Evolutionary conservation across 2,113 vertebrate genomes (phyloP).

Genomic region (Bubo blakistoni): DNA sequence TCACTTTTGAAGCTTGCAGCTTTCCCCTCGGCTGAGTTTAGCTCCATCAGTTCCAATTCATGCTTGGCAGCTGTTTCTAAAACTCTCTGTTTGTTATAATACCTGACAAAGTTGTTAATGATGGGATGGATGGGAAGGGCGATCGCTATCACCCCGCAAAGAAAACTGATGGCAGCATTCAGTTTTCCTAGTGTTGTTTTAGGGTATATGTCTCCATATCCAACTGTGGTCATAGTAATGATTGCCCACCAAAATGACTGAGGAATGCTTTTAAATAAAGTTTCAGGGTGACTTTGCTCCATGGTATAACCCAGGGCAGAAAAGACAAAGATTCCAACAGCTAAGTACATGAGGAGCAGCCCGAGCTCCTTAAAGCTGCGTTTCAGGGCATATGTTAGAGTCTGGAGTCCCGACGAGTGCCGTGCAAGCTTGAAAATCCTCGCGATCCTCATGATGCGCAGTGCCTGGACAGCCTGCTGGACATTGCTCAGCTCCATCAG

Average conservation of each 20-base stretch:
- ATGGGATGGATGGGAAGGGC: conserved; percentile 96
- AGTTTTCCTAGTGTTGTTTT: conserved; percentile 96
- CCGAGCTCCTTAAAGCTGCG: conserved; percentile 94
- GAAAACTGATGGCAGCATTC: conserved; percentile 95
- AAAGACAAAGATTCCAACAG: conserved; percentile 96
- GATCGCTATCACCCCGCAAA: conserved; percentile 95
- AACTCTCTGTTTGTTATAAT: conserved; percentile 95
- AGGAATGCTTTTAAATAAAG: conserved; percentile 96
- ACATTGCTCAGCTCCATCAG: conserved; percentile 93
- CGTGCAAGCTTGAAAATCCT: conserved; percentile 95
- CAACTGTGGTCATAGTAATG: conserved; percentile 98
- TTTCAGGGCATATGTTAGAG: conserved; percentile 92
- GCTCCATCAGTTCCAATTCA: conserved; percentile 92
- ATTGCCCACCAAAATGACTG: conserved; percentile 99
- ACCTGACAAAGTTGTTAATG: conserved; percentile 96
- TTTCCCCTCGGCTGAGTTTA: conserved; percentile 77
- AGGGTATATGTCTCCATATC: conserved; percentile 96
- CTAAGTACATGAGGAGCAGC: conserved; percentile 94
- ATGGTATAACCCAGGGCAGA: conserved; percentile 94
- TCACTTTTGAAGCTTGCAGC: conserved; percentile 39
- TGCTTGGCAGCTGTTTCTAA: conserved; percentile 94
- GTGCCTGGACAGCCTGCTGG: conserved; percentile 92
- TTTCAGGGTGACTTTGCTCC: conserved; percentile 95
- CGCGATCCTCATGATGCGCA: conserved; percentile 91
- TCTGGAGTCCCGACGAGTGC: conserved; percentile 93